Evolutionary conservation across 2,888 invertebrate species (phyloP).

Genomic region (Anagyrus pseudococci): DNA sequence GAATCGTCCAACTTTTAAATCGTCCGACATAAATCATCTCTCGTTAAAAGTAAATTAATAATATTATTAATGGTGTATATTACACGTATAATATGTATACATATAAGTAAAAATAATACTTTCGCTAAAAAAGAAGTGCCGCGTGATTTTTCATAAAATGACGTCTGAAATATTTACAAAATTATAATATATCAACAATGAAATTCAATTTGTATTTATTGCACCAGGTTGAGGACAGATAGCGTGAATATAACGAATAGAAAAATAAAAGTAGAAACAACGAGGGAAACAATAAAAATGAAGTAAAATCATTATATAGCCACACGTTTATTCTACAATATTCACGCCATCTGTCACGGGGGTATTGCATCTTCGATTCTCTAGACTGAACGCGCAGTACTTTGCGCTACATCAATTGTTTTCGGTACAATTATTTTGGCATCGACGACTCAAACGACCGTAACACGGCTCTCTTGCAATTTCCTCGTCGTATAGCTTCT

Average conservation of each 20-base stretch:
- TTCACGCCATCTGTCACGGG: constrained; percentile 1
- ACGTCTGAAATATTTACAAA: constrained; percentile 31
- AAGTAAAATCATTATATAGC: no score
- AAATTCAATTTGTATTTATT: constrained; percentile 24
- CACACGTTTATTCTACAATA: neutral
- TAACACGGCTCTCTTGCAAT: neutral
- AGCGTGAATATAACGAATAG: neutral
- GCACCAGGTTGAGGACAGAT: constrained; percentile 26
- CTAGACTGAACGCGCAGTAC: neutral
- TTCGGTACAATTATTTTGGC: constrained; percentile 25
- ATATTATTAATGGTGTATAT: neutral
- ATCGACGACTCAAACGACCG: constrained; percentile 23
- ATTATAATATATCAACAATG: constrained; percentile 20
- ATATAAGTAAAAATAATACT: constrained; percentile 33
- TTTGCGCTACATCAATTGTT: constrained; percentile 37
- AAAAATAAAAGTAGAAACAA: no score
- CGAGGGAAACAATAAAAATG: no score
- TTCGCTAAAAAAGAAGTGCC: constrained; percentile 23
- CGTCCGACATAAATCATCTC: neutral
- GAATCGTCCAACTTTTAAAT: constrained; percentile 10
- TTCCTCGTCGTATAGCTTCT: constrained; percentile 7
- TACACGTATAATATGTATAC: neutral
- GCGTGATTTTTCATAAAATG: neutral
- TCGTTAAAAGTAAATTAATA: constrained; percentile 1
- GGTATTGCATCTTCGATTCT: neutral